Base-by-base conservation (phyloP, 2,888 invertebrate species). In the Crepidodera aurea region DNA sequence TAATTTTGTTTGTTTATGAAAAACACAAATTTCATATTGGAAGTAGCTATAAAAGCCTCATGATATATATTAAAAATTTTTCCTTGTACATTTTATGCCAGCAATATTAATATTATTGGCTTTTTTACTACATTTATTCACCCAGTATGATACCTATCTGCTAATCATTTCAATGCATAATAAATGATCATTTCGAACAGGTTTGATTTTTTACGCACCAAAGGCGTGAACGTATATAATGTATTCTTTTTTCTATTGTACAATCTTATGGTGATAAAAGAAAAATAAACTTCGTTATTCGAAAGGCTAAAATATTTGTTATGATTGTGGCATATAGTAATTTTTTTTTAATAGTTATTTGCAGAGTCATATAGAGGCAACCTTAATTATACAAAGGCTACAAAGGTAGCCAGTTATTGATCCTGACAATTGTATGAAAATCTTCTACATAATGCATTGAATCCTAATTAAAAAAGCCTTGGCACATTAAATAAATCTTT, bases 91-190 rank as follows among this genome's bases (percentile, higher is more conserved):
- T 3, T n/a, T 37, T 37, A 37, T n/a, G n/a, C 25, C 8, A 48
- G 5, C 6, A 5, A 46, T 22, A 29, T 29, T 8, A 29, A 29
- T 29, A 29, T 29, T 8, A 29, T 29, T 29, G 44, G 40, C 44
- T 27, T 54, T 27, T 54, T 54, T 40, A 10, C 54, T 42, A 29
- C 44, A 19, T 18, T 42, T 32, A 55, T 44, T 55, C 55, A 55
- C 55, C 32, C 55, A 55, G 55, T 55, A 32, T 55, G 55, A 42
- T 55, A 44, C 32, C 44, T 44, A 32, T 18, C 44, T 44, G 55
- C 34, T 55, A 55, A 55, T 55, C 55, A 44, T 44, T 32, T 39
- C 55, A 55, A 55, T 55, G 32, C 10, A 55, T 55, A 44, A 44
- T 29, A 29, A 55, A 44, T 42, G 15, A 44, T 55, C 6, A 27